These are phyloP conservation scores for Kradibia gibbosae DNA, from an alignment of 1,140 invertebrate species.

Conservation along the genomic window DNA sequence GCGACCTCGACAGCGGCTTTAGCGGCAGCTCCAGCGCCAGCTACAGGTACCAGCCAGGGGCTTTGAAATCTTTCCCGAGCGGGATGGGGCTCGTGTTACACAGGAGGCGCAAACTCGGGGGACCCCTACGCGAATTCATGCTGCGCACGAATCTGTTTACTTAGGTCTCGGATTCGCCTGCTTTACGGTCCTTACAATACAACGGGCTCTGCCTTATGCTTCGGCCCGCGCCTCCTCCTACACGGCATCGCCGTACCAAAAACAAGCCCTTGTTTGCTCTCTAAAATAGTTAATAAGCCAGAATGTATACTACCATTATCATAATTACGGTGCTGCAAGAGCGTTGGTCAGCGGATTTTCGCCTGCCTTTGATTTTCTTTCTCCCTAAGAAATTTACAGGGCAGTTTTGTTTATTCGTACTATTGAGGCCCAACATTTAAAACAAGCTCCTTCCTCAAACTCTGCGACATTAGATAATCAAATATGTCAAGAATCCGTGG, in stretches of 20 bases:
- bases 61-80: not conserved
- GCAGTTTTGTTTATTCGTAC: no score
- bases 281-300: no score
- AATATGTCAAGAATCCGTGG: no score
- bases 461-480: no score
- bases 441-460: no score
- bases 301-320: no score
- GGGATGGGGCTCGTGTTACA: not conserved
- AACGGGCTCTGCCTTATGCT: not conserved
- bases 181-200: not conserved
- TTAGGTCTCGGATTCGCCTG: slow-evolving; percentile 3
- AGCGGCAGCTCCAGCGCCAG: slow-evolving; percentile 86
- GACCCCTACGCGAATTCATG: not conserved
- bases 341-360: no score
- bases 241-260: not conserved
- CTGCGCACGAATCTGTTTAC: not conserved
- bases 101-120: not conserved
- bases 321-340: no score
- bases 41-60: slow-evolving; percentile 71
- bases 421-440: no score
- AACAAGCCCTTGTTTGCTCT: no score
- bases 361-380: no score
- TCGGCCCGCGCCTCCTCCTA: not conserved
- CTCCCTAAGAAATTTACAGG: no score
- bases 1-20: slow-evolving; percentile 85